Evolutionary conservation across 1,140 invertebrate genomes (phyloP).

Genomic region (Lucilia sericata): DNA sequence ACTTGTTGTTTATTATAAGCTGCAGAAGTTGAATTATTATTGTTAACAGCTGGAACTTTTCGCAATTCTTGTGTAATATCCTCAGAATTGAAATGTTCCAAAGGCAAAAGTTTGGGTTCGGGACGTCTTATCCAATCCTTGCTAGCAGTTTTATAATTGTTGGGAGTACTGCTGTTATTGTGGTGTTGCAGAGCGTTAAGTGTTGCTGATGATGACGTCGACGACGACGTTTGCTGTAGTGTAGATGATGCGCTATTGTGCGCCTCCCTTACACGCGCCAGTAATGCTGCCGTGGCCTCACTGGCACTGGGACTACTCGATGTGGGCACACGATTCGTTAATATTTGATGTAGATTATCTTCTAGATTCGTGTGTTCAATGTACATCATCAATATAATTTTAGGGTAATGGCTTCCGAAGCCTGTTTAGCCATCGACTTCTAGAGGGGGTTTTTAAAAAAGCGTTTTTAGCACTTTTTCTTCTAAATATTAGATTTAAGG

Average conservation of each 20-base stretch:
- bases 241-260: constrained; percentile 24
- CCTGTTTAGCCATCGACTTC: constrained; percentile 45
- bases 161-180: not conserved
- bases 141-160: not conserved
- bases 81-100: not conserved
- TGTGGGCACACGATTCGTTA: constrained; percentile 45
- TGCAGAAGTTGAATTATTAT: too few relatives aligned
- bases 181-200: not conserved
- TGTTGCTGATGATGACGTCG: not conserved
- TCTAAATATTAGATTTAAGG: not conserved
- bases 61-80: constrained; percentile 19
- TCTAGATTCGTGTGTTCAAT: constrained; percentile 48
- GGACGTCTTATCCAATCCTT: constrained; percentile 18
- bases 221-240: constrained; percentile 31
- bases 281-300: constrained; percentile 44
- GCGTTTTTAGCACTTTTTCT: not conserved
- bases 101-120: constrained; percentile 19
- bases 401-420: constrained; percentile 28
- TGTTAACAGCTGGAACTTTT: not conserved
- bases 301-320: constrained; percentile 40
- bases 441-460: not conserved
- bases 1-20: not conserved
- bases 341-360: constrained; percentile 47
- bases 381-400: constrained; percentile 49
- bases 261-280: constrained; percentile 46